These are phyloP conservation scores for Poecilia picta DNA, from an alignment of 2,797 vertebrate species.

Conservation along the genomic window DNA sequence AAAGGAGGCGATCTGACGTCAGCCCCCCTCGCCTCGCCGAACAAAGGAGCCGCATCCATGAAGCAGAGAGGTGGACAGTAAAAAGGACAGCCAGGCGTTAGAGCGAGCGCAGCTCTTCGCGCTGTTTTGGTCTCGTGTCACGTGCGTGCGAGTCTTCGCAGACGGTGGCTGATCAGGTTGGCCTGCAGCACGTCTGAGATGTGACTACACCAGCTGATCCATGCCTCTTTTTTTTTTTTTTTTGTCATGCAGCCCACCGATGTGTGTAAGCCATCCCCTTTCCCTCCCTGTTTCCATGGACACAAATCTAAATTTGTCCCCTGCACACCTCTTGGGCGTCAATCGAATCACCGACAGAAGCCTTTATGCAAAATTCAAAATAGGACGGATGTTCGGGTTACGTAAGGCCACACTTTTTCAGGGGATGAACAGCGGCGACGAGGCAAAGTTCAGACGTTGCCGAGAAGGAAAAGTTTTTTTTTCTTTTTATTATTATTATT, in stretches of 20 bases:
- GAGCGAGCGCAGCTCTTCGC: slow-evolving; percentile 16
- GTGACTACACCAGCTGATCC: slow-evolving; percentile 30
- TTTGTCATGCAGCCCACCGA: slow-evolving; percentile 40
- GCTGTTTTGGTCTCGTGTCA: slow-evolving; percentile 19
- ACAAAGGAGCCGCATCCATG: slow-evolving; percentile 71
- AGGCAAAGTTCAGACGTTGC: slow-evolving; percentile 14
- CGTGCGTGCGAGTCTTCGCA: slow-evolving; percentile 9
- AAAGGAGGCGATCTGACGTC: slow-evolving; percentile 74
- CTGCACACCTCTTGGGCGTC: slow-evolving; percentile 53
- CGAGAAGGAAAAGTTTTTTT: slow-evolving; percentile 15
- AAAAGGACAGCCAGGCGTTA: slow-evolving; percentile 23
- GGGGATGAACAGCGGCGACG: not conserved
- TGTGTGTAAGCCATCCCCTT: slow-evolving; percentile 67
- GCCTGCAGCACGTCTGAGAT: slow-evolving; percentile 38
- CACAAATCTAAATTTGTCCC: slow-evolving; percentile 75
- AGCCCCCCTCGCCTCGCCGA: slow-evolving; percentile 53
- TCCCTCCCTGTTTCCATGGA: slow-evolving; percentile 81
- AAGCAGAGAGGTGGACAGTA: slow-evolving; percentile 59
- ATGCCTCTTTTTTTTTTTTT: slow-evolving; percentile 19
- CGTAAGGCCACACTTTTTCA: slow-evolving; percentile 33
- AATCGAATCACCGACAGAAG: slow-evolving; percentile 58
- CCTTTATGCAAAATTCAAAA: slow-evolving; percentile 48
- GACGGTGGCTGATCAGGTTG: slow-evolving; percentile 45
- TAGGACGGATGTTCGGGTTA: slow-evolving; percentile 41
- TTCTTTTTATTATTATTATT: slow-evolving; percentile 11